Evolutionary conservation across 2,113 vertebrate genomes (phyloP), one percentile per base, ranked within the genome.

Genomic region (Megalops atlanticus): DNA sequence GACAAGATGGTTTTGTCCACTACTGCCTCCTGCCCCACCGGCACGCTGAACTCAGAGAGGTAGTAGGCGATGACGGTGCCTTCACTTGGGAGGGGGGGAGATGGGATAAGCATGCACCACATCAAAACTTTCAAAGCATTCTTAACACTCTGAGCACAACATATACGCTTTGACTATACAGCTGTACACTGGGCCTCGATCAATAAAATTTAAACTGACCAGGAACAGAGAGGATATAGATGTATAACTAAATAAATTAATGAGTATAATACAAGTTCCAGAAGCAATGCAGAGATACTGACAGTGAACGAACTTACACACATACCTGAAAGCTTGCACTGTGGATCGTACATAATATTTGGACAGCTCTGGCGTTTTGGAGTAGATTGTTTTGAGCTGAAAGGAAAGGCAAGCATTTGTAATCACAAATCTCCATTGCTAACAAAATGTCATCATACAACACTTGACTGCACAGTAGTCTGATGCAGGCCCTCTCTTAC

Each of bases 11-110:
- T 81, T 0, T 0, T 33, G 85, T 94, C 91, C 2, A 94, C 83
- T 0, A 84, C 52, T 0, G 40, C 80, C 74, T 87, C 86, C 35
- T 93, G 90, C 0, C 87, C 87, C 0, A 0, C 0, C 0, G 94
- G 92, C 24, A 95, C 83, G 0, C 0, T 74, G 80, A 95, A 95
- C 89, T 95, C 93, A 0, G 93, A 94, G 83, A 92, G 78, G 85
- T 94, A 94, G 89, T 94, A 95, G 78, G 93, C 93, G 0, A 95
- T 86, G 2, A 95, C 85, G 39, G 92, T 94, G 74, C 94, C 94
- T 82, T 95, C 93, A 78, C 94, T 95, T 31, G 35, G 74, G 52
- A 21, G 31, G 6, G 36, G 31, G 4, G 18, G 40, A 45, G 21
- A 81, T 24, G 54, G 39, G 71, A 10, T 24, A 1, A 45, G 14